These are phyloP conservation scores for Cebus imitator DNA, from an alignment of 2,113 vertebrate genomes.

Conservation along the genomic window DNA sequence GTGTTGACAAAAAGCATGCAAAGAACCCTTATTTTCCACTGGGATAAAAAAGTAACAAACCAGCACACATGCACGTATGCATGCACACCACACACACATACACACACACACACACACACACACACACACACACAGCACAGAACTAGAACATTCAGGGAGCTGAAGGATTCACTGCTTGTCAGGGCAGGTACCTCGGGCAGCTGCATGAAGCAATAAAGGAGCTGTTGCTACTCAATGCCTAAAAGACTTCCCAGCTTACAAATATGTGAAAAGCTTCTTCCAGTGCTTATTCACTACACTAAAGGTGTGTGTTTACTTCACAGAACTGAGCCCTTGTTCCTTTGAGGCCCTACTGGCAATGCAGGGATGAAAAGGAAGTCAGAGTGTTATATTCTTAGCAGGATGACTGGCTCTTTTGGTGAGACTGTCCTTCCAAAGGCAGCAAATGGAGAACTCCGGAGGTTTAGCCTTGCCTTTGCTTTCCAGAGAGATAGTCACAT, in stretches of 20 bases:
- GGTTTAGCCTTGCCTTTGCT: neutral
- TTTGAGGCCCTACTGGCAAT: neutral
- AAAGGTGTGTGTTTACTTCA: neutral
- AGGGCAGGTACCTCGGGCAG: neutral
- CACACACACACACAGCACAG: no score
- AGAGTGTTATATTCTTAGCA: accelerated
- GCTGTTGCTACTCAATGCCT: neutral
- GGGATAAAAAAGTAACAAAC: neutral
- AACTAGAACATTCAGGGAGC: neutral
- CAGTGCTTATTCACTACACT: neutral
- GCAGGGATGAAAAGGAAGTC: neutral
- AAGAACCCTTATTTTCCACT: neutral
- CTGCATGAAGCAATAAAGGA: neutral
- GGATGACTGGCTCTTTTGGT: neutral
- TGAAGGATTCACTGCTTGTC: neutral
- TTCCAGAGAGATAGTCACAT: neutral
- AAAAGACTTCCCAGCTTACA: neutral
- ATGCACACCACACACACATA: no score
- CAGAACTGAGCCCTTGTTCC: neutral
- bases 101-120: no score
- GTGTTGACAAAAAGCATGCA: neutral
- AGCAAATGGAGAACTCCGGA: neutral
- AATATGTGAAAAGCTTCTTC: neutral
- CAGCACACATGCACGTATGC: neutral
- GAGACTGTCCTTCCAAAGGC: neutral